These are phyloP conservation scores for Aporophyla lueneburgensis DNA, from an alignment of 2,888 invertebrate species.

Conservation along the genomic window DNA sequence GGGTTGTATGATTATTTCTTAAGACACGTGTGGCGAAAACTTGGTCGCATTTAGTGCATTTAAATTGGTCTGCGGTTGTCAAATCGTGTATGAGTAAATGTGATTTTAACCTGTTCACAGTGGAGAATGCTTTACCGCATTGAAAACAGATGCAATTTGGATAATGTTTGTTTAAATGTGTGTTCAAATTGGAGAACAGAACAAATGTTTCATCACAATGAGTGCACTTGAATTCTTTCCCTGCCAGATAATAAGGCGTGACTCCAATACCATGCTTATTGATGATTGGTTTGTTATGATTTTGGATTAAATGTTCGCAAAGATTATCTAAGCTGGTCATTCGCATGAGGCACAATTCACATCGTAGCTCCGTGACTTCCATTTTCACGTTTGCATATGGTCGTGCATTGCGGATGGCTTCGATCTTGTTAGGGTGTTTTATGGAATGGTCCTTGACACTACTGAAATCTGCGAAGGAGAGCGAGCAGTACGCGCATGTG, in stretches of 20 bases:
- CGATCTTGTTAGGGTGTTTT: slow-evolving; percentile 78
- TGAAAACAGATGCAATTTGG: slow-evolving; percentile 84
- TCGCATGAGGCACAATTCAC: slow-evolving; percentile 76
- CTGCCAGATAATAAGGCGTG: slow-evolving; percentile 78
- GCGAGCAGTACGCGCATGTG: slow-evolving; percentile 81
- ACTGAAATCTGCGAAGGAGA: slow-evolving; percentile 80
- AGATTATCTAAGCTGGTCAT: slow-evolving; percentile 75
- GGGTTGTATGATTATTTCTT: slow-evolving; percentile 76
- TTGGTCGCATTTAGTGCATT: slow-evolving; percentile 80
- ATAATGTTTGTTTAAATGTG: slow-evolving; percentile 84
- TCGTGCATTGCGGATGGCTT: slow-evolving; percentile 76
- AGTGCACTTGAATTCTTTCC: slow-evolving; percentile 77
- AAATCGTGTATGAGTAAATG: slow-evolving; percentile 79
- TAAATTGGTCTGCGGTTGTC: slow-evolving; percentile 64
- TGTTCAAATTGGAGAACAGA: slow-evolving; percentile 82
- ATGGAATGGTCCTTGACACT: slow-evolving; percentile 76
- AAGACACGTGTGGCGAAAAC: slow-evolving; percentile 74
- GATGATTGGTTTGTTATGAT: slow-evolving; percentile 79
- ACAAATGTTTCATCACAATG: slow-evolving; percentile 79
- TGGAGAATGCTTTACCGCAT: slow-evolving; percentile 84
- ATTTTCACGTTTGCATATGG: slow-evolving; percentile 79
- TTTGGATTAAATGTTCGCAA: slow-evolving; percentile 76
- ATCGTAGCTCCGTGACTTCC: slow-evolving; percentile 81
- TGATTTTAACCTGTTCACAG: slow-evolving; percentile 77
- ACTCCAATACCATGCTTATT: slow-evolving; percentile 79